phyloP scores from a whole-genome alignment of 2,888 invertebrate genomes.

The Opisthograptis luteolata region DNA sequence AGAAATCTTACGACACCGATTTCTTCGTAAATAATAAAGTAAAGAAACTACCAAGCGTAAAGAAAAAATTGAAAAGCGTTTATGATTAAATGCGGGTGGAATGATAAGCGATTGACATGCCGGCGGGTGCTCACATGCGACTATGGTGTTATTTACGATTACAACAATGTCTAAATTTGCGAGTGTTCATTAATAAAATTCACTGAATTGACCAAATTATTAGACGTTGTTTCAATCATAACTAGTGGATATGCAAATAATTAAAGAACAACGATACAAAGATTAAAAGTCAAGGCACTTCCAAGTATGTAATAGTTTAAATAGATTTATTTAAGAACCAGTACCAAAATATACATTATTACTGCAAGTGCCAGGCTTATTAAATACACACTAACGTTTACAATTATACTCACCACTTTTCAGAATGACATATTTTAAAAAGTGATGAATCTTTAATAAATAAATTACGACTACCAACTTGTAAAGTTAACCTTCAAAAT shows the following conservation, averaged over 20 bases:
- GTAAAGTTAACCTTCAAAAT: too few species aligned
- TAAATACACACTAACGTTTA: conserved; percentile 2
- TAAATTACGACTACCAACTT: conserved; percentile 44
- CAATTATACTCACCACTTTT: conserved; percentile 26
- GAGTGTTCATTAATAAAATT: not conserved
- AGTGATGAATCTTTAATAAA: conserved; percentile 41
- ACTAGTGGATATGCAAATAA: conserved; percentile 34
- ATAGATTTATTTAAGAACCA: not conserved
- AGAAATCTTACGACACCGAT: conserved; percentile 74
- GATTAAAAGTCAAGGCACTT: conserved; percentile 19
- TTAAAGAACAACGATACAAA: conserved; percentile 27
- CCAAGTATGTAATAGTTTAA: not conserved
- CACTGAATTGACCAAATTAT: conserved; percentile 7
- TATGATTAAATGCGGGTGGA: conserved; percentile 57
- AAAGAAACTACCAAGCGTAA: conserved; percentile 62
- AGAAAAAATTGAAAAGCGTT: conserved; percentile 61
- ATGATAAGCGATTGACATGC: conserved; percentile 67
- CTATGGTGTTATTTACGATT: conserved; percentile 27
- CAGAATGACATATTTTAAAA: conserved; percentile 24
- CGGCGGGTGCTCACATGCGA: conserved; percentile 52
- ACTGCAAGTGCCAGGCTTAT: conserved; percentile 18
- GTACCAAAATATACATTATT: not conserved
- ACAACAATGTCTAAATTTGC: conserved; percentile 43
- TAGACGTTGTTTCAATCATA: conserved; percentile 30
- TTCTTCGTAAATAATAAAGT: conserved; percentile 62